A percentile compares a stretch with the other conserved stretches of the same genome.
These are phyloP conservation scores for Sinocyclocheilus maitianheensis DNA, from an alignment of 2,113 vertebrate species.

Conservation along the genomic window DNA sequence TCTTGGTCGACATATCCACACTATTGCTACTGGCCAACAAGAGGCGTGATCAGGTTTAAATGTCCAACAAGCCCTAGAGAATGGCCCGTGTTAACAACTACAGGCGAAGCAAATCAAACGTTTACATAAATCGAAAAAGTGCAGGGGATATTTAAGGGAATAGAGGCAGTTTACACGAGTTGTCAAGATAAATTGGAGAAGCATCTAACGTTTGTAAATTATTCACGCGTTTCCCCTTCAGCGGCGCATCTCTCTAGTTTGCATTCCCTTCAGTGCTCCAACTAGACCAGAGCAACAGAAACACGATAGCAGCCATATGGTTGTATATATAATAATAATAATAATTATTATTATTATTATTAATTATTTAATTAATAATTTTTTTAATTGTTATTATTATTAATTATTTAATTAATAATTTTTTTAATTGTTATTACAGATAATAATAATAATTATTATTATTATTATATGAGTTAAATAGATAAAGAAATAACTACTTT, in stretches of 20 bases:
- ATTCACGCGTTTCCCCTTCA: slow-evolving; percentile 53
- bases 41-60: slow-evolving; percentile 42
- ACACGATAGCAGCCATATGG: not conserved
- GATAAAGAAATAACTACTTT: not conserved
- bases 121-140: not conserved
- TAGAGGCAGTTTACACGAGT: slow-evolving; percentile 10
- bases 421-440: too few relatives aligned
- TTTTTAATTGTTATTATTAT: not conserved
- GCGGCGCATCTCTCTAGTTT: slow-evolving; percentile 41
- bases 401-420: too few relatives aligned
- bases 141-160: slow-evolving; percentile 18
- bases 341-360: not conserved
- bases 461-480: not conserved
- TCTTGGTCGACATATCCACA: slow-evolving; percentile 5
- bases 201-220: slow-evolving; percentile 58
- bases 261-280: slow-evolving; percentile 36
- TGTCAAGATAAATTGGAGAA: slow-evolving; percentile 14
- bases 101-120: slow-evolving; percentile 16
- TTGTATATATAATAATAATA: not conserved
- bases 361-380: too few relatives aligned
- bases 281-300: slow-evolving; percentile 50
- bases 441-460: not conserved
- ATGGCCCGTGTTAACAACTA: not conserved
- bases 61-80: slow-evolving; percentile 14
- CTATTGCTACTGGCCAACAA: slow-evolving; percentile 19